Conservation (phyloP, 2,797 vertebrate genomes). For the Capromys pilorides region DNA sequence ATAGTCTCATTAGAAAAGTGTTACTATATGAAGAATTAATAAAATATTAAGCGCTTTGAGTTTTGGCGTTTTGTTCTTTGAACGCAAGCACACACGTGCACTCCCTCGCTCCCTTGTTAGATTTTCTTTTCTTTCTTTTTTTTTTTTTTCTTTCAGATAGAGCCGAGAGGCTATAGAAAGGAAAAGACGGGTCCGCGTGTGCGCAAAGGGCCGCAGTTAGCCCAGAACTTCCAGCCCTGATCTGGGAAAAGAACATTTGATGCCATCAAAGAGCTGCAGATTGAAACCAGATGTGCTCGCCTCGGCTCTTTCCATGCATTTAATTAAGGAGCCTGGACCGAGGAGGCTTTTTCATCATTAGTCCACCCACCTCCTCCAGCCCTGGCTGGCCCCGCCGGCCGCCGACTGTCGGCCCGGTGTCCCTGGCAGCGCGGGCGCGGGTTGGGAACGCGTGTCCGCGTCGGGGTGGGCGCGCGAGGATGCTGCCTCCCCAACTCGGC, state of each 20-base stretch:
- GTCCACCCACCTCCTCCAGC: conserved; percentile 88
- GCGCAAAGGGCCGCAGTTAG: conserved; percentile 90
- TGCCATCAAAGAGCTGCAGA: conserved; percentile 98
- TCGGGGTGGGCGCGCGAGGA: not conserved
- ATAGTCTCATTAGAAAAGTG: conserved; percentile 78
- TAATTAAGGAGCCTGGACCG: conserved; percentile 96
- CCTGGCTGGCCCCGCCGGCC: conserved; percentile 72
- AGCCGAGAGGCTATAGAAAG: conserved; percentile 70
- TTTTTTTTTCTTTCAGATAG: not conserved
- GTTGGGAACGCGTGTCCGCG: not conserved
- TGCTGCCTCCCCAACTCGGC: not conserved
- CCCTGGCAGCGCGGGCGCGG: not conserved
- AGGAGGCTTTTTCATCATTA: conserved; percentile 96
- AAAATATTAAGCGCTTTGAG: conserved; percentile 72
- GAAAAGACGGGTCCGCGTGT: conserved; percentile 81
- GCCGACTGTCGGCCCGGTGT: conserved; percentile 45
- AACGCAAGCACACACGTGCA: not conserved
- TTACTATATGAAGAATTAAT: conserved; percentile 72
- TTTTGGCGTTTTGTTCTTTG: conserved; percentile 63
- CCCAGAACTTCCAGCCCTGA: conserved; percentile 93
- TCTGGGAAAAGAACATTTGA: conserved; percentile 98
- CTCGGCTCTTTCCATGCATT: conserved; percentile 95
- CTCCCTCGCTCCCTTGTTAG: not conserved
- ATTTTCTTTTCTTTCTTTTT: not conserved
- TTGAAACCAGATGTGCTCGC: conserved; percentile 98